These are phyloP conservation scores for Eupithecia tripunctaria DNA, from an alignment of 2,888 invertebrate species.

Conservation along the genomic window DNA sequence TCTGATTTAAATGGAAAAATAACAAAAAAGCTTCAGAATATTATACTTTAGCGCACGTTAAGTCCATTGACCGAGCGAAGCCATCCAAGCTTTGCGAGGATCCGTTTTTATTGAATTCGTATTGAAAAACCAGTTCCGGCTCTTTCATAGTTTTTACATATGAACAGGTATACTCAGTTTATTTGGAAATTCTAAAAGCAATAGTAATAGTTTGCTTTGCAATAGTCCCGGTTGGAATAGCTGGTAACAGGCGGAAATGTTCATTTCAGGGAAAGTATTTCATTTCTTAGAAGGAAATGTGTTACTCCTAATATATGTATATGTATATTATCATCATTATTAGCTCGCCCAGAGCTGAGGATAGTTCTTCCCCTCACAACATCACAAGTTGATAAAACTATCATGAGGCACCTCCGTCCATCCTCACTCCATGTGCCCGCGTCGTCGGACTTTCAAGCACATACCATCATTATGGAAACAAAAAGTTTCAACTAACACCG, in stretches of 20 bases:
- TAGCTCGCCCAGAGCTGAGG: too few relatives aligned
- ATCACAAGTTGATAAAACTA: too few relatives aligned
- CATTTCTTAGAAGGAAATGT: too few relatives aligned
- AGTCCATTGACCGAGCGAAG: background rate
- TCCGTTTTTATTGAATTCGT: conserved; percentile 7
- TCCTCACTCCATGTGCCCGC: too few relatives aligned
- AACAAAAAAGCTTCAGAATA: background rate
- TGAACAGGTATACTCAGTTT: conserved; percentile 4
- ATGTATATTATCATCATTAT: too few relatives aligned
- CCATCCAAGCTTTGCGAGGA: background rate
- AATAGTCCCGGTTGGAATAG: background rate
- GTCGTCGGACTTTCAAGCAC: too few relatives aligned
- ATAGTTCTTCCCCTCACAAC: too few relatives aligned
- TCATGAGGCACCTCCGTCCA: too few relatives aligned
- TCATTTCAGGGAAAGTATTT: too few relatives aligned
- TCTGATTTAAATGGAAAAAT: background rate
- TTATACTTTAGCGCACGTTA: background rate
- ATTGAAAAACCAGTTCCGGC: conserved; percentile 4
- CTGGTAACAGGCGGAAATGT: background rate
- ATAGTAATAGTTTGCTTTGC: background rate
- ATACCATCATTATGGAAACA: too few relatives aligned
- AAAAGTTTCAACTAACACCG: too few relatives aligned
- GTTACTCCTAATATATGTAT: too few relatives aligned
- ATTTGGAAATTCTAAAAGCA: background rate
- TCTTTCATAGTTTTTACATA: conserved; percentile 7